phyloP scores from a whole-genome alignment of 2,888 invertebrate genomes.

The Yponomeuta plumbellus region DNA sequence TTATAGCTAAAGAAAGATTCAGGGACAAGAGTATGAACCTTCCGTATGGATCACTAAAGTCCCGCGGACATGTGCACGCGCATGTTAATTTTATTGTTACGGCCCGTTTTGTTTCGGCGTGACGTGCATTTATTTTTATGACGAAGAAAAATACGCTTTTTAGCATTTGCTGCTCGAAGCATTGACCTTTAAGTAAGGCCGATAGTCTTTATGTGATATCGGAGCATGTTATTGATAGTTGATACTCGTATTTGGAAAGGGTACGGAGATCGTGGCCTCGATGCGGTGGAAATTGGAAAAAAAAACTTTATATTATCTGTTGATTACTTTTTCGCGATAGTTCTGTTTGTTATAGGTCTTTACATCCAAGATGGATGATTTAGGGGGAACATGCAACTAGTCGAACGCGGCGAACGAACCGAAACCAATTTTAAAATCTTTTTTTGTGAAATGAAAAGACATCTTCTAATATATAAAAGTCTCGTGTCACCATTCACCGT shows the following conservation, averaged over 20 bases:
- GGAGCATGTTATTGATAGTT: neutral
- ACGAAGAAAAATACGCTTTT: neutral
- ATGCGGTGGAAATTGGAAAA: no score
- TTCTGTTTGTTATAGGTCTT: no score
- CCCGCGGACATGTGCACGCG: neutral
- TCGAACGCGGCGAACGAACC: no score
- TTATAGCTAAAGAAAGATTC: no score
- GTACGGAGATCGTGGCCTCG: neutral
- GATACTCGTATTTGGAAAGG: neutral
- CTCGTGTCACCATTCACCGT: no score
- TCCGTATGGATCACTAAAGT: neutral
- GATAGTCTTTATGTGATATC: neutral
- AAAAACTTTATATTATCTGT: no score
- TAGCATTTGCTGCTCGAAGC: neutral
- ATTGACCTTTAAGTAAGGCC: neutral
- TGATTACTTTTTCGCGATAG: no score
- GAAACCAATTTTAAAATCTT: no score
- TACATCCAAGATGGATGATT: no score
- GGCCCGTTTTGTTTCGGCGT: neutral
- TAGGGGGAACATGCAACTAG: no score
- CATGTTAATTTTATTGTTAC: conserved; percentile 2
- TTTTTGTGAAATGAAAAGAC: no score
- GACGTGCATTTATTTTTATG: neutral
- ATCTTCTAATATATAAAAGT: no score
- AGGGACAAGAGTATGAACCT: neutral